These are phyloP conservation scores for Pycnomerus fuliginosus DNA, from an alignment of 2,888 invertebrate species.

Conservation along the genomic window DNA sequence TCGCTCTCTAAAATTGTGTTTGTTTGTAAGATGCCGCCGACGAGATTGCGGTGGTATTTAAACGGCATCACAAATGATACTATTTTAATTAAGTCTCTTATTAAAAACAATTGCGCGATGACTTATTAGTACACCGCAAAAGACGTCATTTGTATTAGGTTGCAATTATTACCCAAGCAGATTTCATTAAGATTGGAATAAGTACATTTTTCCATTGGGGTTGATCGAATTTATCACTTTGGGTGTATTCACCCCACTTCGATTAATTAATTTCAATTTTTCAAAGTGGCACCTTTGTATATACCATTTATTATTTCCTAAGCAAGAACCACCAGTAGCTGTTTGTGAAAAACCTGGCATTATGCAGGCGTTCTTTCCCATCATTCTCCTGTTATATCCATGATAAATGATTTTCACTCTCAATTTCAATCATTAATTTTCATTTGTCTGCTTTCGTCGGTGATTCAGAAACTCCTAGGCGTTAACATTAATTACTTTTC, in stretches of 20 bases:
- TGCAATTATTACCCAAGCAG: no score
- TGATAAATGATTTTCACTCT: conserved; percentile 46
- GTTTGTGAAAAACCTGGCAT: conserved; percentile 12
- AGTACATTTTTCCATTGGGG: no score
- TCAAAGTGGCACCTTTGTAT: conserved; percentile 20
- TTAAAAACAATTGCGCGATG: conserved; percentile 32
- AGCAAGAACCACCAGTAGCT: conserved; percentile 6
- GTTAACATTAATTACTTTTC: conserved; percentile 41
- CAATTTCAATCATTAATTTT: conserved; percentile 48
- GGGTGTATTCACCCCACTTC: no score
- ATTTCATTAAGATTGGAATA: no score
- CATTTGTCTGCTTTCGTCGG: conserved; percentile 47
- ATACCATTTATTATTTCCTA: conserved; percentile 25
- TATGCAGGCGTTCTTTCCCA: conserved; percentile 37
- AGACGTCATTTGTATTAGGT: conserved; percentile 10
- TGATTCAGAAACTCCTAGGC: conserved; percentile 37
- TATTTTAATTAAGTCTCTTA: conserved; percentile 33
- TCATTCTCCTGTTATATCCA: conserved; percentile 37
- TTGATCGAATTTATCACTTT: no score
- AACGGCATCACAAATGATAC: conserved; percentile 12
- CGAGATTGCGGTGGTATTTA: conserved; percentile 16
- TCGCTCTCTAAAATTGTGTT: not conserved
- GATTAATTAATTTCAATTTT: conserved; percentile 25
- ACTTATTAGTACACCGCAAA: conserved; percentile 14
- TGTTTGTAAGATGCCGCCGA: conserved; percentile 20